Evolutionary conservation across 1,140 invertebrate species (phyloP).

Genomic region (Neodiprion lecontei): DNA sequence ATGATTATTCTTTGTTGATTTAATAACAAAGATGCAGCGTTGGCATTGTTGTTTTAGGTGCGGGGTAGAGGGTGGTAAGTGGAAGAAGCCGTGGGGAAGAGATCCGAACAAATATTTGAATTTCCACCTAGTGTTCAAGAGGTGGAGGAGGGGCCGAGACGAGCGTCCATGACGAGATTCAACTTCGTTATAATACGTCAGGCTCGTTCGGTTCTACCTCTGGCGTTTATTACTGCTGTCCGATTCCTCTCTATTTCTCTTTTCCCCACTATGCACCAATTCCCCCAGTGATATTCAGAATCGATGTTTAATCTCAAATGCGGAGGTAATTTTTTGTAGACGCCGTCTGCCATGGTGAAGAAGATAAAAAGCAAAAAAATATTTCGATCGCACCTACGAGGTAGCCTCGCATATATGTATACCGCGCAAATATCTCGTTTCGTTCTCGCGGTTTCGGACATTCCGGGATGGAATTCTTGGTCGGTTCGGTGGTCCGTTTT

Average conservation of each 20-base stretch:
- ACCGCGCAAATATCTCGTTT: no score
- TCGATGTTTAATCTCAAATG: no score
- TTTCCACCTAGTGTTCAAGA: neutral
- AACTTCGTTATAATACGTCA: neutral
- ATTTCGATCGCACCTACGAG: no score
- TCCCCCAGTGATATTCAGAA: no score
- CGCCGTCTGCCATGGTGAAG: neutral
- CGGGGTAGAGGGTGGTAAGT: neutral
- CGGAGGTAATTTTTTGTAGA: neutral
- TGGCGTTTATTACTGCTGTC: neutral
- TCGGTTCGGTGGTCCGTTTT: neutral
- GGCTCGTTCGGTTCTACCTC: neutral
- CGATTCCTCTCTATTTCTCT: neutral
- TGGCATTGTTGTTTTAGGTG: conserved; percentile 3
- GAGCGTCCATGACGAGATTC: neutral
- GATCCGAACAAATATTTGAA: conserved; percentile 7
- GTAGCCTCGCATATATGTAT: no score
- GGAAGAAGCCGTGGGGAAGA: neutral
- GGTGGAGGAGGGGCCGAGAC: neutral
- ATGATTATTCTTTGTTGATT: conserved; percentile 4
- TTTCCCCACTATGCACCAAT: no score
- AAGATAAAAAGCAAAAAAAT: neutral
- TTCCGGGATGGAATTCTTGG: neutral
- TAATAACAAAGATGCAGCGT: conserved; percentile 3
- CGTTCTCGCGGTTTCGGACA: neutral